Conservation (phyloP, 1,140 invertebrate species). For the Brachionus manjavacas region DNA sequence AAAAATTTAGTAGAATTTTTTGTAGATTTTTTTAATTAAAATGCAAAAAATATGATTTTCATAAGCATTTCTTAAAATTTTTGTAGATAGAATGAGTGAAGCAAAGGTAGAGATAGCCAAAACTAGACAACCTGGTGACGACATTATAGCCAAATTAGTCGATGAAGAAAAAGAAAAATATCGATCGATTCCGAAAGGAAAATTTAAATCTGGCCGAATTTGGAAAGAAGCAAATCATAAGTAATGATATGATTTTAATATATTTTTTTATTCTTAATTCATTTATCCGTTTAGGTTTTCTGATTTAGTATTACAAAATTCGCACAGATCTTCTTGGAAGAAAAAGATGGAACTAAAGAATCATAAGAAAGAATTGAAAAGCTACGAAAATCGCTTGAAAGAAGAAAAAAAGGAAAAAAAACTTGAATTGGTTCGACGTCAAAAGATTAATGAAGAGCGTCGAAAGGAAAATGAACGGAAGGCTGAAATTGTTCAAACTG, state of each 20-base stretch:
- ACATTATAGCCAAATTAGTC: not conserved
- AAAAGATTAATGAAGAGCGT: slow-evolving; percentile 25
- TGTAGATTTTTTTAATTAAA: too few relatives aligned
- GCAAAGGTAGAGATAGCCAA: not conserved
- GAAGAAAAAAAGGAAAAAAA: slow-evolving; percentile 37
- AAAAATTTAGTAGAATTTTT: too few relatives aligned
- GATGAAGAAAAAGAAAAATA: slow-evolving; percentile 26
- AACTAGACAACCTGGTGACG: not conserved
- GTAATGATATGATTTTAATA: not conserved
- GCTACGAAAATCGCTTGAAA: not conserved
- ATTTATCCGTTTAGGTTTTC: not conserved
- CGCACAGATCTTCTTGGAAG: not conserved
- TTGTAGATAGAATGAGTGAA: slow-evolving; percentile 7
- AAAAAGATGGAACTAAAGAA: slow-evolving; percentile 30
- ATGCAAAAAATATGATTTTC: too few relatives aligned
- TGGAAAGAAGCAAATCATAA: slow-evolving; percentile 35
- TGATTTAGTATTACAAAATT: not conserved
- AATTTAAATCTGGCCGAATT: slow-evolving; percentile 11
- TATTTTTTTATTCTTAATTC: not conserved
- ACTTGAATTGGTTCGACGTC: not conserved
- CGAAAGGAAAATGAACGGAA: slow-evolving; percentile 25
- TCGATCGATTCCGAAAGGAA: slow-evolving; percentile 15
- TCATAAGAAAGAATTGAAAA: not conserved
- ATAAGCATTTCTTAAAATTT: not conserved
- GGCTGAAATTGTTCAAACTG: slow-evolving; percentile 28